Evolutionary conservation across 2,797 vertebrate species (phyloP).

Genomic region (Chelon auratus): DNA sequence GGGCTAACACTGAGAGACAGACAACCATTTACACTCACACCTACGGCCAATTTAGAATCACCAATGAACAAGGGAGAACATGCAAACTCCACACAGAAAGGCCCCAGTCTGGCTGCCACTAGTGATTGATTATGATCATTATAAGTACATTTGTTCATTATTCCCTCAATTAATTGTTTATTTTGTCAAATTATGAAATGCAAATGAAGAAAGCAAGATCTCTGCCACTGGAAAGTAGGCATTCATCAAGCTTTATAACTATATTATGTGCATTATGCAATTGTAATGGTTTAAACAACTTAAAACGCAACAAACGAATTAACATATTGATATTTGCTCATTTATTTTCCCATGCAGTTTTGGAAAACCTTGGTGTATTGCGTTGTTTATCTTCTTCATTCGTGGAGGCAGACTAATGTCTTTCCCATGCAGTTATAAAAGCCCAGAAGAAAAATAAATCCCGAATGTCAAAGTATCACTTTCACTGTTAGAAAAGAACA

Average conservation of each 20-base stretch:
- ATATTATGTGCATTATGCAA: not conserved
- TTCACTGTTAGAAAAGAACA: conserved; percentile 43
- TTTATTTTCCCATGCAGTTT: conserved; percentile 14
- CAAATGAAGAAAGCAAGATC: too few species aligned
- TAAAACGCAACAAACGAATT: conserved; percentile 29
- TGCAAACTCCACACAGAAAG: too few species aligned
- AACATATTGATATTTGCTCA: conserved; percentile 35
- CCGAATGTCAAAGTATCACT: conserved; percentile 22
- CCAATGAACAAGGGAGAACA: too few species aligned
- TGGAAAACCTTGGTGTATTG: conserved; percentile 17
- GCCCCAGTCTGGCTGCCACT: too few species aligned
- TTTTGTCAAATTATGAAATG: too few species aligned
- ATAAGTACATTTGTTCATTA: not conserved
- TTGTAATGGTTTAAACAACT: conserved; percentile 12
- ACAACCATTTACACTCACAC: too few species aligned
- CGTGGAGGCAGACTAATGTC: conserved; percentile 19
- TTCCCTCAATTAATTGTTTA: not conserved
- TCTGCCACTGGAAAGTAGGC: not conserved
- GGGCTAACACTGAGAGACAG: too few species aligned
- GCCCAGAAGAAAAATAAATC: not conserved
- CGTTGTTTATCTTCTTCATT: conserved; percentile 29
- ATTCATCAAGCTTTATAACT: not conserved
- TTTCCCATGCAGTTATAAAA: conserved; percentile 9
- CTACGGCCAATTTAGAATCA: too few species aligned
- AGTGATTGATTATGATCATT: not conserved